Base-by-base conservation (phyloP, 2,888 invertebrate species). In the Pogonocherus hispidulus region DNA sequence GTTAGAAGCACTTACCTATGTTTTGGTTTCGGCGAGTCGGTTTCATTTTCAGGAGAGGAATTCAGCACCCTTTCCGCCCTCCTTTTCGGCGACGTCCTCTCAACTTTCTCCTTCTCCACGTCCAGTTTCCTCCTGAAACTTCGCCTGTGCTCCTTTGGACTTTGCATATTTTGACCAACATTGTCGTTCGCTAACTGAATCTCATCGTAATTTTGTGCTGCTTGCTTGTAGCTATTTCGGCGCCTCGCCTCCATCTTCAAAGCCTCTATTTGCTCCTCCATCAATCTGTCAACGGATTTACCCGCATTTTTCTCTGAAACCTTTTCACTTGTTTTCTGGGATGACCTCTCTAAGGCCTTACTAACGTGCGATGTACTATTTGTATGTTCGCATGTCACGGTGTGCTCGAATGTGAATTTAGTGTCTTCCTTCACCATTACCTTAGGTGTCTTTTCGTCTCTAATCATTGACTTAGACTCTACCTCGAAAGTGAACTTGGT, bases 401-500 rank as follows among this genome's bases (percentile, higher is more conserved):
- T 55, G 16, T 18, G 54, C 41, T 70, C 64, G 41, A 47, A 47
- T 27, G 32, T 32, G 32, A 32, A 47, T 14, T n/a, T 59, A 20
- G 16, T 60, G 14, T 66, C 66, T 46, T 52, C 56, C 6, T 51
- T 60, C 5, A 68, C 20, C 1, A 62, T 66, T 6, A 71, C 66
- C 73, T 78, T 80, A 9, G 78, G 78, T 20, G 79, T 78, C 6
- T 47, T 71, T 44, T 78, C 76, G 23, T 64, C 72, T 69, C 52
- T 78, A 3, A 1, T 47, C 11, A 8, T 54, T 9, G 5, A 27
- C 27, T 46, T 60, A 1, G 59, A 32, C 19, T 64, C 64, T 8
- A 84, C 79, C 44, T 84, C 82, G 71, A 88, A 87, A 20, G 89
- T 89, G 76, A 91, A 91, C 81, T 89, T 90, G 0, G 87, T 88